Percentiles rank a stretch among this genome's conserved stretches.
Evolutionary conservation across 2,888 invertebrate genomes (phyloP).

Genomic region (Phymatocera aterrima): DNA sequence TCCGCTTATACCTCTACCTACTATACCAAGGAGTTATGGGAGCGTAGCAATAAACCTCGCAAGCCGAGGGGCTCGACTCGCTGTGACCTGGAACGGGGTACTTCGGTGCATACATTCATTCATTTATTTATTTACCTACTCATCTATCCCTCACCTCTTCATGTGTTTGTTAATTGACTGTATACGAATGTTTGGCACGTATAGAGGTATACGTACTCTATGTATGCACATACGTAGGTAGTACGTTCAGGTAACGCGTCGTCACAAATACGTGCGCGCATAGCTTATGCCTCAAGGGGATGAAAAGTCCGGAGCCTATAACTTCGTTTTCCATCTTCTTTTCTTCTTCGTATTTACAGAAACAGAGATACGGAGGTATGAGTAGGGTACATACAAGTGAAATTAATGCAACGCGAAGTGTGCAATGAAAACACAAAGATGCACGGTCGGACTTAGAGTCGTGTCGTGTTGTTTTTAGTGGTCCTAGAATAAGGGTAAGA

Average conservation of each 20-base stretch:
- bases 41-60: background rate
- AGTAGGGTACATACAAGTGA: background rate
- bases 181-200: background rate
- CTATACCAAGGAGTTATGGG: constrained; percentile 9
- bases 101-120: background rate
- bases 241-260: constrained; percentile 11
- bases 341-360: background rate
- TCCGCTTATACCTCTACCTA: background rate
- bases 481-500: constrained; percentile 16
- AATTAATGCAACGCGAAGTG: constrained; percentile 44
- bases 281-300: background rate
- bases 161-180: constrained; percentile 8
- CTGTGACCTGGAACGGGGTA: background rate
- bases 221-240: background rate
- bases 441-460: constrained; percentile 34
- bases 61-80: background rate
- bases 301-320: background rate
- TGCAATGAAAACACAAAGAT: constrained; percentile 28
- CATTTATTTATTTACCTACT: background rate
- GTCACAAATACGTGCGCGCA: background rate
- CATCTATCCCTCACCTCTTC: constrained; percentile 7
- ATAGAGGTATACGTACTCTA: background rate
- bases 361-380: background rate
- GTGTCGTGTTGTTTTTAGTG: constrained; percentile 45
- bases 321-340: background rate